Base-by-base conservation (phyloP, 1,140 invertebrate genomes). In the Teleogryllus occipitalis region DNA sequence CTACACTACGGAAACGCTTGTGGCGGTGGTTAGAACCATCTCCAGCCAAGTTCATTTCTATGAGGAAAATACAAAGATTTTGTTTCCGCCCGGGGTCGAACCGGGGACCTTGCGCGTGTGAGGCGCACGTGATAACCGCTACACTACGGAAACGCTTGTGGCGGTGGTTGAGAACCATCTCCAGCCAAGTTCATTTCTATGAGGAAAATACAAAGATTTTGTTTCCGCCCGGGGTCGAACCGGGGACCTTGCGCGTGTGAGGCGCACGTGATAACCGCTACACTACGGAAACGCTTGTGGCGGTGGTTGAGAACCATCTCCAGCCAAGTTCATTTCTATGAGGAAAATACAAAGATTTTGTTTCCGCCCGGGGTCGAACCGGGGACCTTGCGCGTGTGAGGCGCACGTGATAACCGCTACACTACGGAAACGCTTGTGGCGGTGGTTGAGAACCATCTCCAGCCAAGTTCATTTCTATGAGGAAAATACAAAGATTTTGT, bases 11-110 rank as follows among this genome's bases (percentile, higher is more conserved):
- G 79, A 80, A 80, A 80, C 79, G 1, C n/a, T n/a, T n/a, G n/a
- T n/a, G n/a, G n/a, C n/a, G n/a, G n/a, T n/a, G n/a, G n/a, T n/a
- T n/a, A n/a, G n/a, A n/a, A n/a, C n/a, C n/a, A n/a, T n/a, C n/a
- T n/a, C n/a, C n/a, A n/a, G n/a, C n/a, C n/a, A n/a, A n/a, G n/a
- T n/a, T n/a, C n/a, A n/a, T n/a, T n/a, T n/a, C n/a, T n/a, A n/a
- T n/a, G n/a, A n/a, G n/a, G n/a, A n/a, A n/a, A n/a, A n/a, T n/a
- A n/a, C n/a, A n/a, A n/a, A n/a, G n/a, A n/a, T n/a, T n/a, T 39
- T 80, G 79, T 80, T 80, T 80, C 79, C 79, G 79, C 79, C 79
- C 79, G 79, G 79, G 79, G 78, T 80, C 79, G 79, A 80, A 80
- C 79, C 79, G 79, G 79, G 79, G 79, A 80, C 79, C 79, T 80